Percentiles rank a stretch among this genome's conserved stretches.
Evolutionary conservation across 2,888 invertebrate species (phyloP).

Genomic region (Scaptomyza caliginosa): DNA sequence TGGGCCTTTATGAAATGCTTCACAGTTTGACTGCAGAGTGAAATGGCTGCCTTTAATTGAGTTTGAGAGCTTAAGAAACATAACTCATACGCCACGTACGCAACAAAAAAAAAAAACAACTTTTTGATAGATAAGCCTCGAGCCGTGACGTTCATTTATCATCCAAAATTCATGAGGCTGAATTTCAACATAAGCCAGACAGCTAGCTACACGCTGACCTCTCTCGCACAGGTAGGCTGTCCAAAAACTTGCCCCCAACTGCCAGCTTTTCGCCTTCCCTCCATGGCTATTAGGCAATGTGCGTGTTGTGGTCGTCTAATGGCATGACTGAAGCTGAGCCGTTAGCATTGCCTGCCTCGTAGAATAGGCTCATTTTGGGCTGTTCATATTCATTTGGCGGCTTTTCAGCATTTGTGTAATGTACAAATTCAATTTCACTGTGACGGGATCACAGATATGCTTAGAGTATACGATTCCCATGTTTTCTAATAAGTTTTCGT

Average conservation of each 20-base stretch:
- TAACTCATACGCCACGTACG: slow-evolving; percentile 72
- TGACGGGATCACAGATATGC: neutral
- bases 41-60: slow-evolving; percentile 44
- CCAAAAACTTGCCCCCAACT: slow-evolving; percentile 1
- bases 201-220: slow-evolving; percentile 27
- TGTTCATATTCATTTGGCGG: slow-evolving; percentile 60
- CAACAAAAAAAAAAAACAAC: slow-evolving; percentile 32
- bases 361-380: slow-evolving; percentile 18
- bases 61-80: slow-evolving; percentile 38
- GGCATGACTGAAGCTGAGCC: slow-evolving; percentile 18
- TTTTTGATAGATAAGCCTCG: slow-evolving; percentile 68
- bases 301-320: slow-evolving; percentile 49
- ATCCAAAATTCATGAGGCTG: slow-evolving; percentile 73
- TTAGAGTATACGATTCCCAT: neutral
- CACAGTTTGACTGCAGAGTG: slow-evolving; percentile 4
- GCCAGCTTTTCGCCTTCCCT: neutral
- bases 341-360: slow-evolving; percentile 6
- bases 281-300: slow-evolving; percentile 42
- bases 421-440: slow-evolving; percentile 66
- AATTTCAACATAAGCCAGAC: slow-evolving; percentile 30
- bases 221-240: slow-evolving; percentile 15
- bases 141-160: slow-evolving; percentile 71
- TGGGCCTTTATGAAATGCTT: slow-evolving; percentile 32
- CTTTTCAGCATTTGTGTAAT: slow-evolving; percentile 54
- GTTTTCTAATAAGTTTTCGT: neutral